Percentiles rank a stretch among this genome's conserved stretches.
phyloP scores from a whole-genome alignment of 2,888 invertebrate genomes.

The Nineta flava region DNA sequence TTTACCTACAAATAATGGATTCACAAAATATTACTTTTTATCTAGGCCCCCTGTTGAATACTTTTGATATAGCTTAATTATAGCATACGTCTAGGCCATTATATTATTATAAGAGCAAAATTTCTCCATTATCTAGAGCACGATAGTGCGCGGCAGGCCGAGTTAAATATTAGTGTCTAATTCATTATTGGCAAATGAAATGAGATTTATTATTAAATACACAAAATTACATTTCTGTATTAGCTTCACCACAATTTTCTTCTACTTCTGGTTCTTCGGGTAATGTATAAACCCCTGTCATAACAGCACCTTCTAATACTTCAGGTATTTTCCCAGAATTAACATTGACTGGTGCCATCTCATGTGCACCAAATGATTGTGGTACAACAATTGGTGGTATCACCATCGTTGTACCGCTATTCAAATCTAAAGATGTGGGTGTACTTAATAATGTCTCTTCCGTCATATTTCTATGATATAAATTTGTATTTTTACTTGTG shows the following conservation, averaged over 20 bases:
- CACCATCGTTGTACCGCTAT: neutral
- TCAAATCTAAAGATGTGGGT: conserved; percentile 28
- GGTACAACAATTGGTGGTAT: neutral
- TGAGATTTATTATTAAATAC: neutral
- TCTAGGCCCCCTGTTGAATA: too few relatives aligned
- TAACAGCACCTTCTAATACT: conserved; percentile 26
- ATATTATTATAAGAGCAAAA: too few relatives aligned
- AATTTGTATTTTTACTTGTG: conserved; percentile 33
- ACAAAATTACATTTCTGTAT: conserved; percentile 23
- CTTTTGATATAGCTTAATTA: too few relatives aligned
- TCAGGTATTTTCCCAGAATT: conserved; percentile 22
- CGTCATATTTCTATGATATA: conserved; percentile 41
- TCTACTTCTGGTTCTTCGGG: conserved; percentile 39
- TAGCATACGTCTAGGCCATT: too few relatives aligned
- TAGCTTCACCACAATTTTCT: conserved; percentile 29
- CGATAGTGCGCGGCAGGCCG: too few relatives aligned
- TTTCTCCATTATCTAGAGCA: too few relatives aligned
- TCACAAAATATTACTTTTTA: too few relatives aligned
- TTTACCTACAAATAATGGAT: too few relatives aligned
- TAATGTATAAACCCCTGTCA: conserved; percentile 37
- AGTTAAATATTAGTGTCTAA: too few relatives aligned
- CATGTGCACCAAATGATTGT: conserved; percentile 18
- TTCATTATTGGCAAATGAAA: neutral
- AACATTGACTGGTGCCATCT: conserved; percentile 22
- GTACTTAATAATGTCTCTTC: conserved; percentile 40